These are phyloP conservation scores for Smutsia temminckii DNA, from an alignment of 2,797 vertebrate species.

Conservation along the genomic window DNA sequence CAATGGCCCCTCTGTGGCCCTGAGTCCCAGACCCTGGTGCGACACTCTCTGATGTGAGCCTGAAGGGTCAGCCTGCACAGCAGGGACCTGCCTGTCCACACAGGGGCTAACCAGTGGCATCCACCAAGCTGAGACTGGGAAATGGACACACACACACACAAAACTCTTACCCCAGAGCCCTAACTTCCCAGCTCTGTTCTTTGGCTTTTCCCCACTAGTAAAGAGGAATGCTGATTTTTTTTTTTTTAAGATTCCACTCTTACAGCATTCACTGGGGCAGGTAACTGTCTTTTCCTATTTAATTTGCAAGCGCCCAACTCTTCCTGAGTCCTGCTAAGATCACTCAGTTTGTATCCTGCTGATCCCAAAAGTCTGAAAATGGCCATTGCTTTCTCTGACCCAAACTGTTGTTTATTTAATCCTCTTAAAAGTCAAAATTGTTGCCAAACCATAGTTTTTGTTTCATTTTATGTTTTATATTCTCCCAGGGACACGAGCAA, in stretches of 20 bases:
- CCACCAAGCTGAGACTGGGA: neutral
- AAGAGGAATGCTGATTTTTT: neutral
- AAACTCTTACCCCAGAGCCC: neutral
- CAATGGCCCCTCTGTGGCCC: conserved; percentile 73
- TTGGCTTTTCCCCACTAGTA: neutral
- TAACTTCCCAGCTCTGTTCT: neutral
- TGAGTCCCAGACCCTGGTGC: neutral
- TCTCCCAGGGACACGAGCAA: conserved; percentile 66
- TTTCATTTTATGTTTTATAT: conserved; percentile 74
- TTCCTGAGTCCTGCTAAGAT: neutral
- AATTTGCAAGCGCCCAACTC: neutral
- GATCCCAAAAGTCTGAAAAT: conserved; percentile 2
- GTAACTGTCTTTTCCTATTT: neutral
- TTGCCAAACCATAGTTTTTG: conserved; percentile 66
- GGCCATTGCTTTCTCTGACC: conserved; percentile 53
- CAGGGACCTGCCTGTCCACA: neutral
- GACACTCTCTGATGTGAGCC: conserved; percentile 60
- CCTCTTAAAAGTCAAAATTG: conserved; percentile 42
- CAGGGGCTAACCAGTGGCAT: neutral
- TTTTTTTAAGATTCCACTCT: neutral
- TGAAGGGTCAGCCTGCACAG: neutral
- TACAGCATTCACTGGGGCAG: neutral
- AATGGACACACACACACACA: neutral
- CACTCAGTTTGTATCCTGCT: neutral
- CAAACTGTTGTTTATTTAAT: conserved; percentile 60